A percentile compares a stretch with the other conserved stretches of the same genome.
Conservation (phyloP, 2,888 invertebrate species). For the Drosophila incognita region DNA sequence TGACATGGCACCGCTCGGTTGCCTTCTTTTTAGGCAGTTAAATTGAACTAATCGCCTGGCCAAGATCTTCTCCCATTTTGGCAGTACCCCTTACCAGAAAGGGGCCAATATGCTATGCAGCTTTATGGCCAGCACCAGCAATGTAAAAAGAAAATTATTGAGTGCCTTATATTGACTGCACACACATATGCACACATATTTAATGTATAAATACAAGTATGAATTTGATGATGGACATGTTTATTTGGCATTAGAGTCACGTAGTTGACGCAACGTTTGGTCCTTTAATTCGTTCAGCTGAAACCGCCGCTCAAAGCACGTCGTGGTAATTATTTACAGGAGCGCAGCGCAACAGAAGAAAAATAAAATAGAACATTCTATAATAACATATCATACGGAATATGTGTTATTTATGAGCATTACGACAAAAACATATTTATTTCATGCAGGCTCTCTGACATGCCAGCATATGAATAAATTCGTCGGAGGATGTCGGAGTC, state of each 20-base stretch:
- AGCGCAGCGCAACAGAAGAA: conserved; percentile 38
- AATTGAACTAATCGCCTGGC: conserved; percentile 74
- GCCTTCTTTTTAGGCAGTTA: conserved; percentile 66
- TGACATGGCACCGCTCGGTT: conserved; percentile 66
- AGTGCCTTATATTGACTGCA: conserved; percentile 68
- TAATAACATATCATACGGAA: conserved; percentile 66
- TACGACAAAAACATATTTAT: conserved; percentile 68
- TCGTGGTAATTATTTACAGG: conserved; percentile 78
- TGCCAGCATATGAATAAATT: conserved; percentile 68
- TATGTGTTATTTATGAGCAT: conserved; percentile 71
- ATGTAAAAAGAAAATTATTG: conserved; percentile 76
- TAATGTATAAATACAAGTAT: conserved; percentile 14
- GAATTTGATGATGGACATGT: conserved; percentile 26
- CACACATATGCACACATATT: conserved; percentile 6
- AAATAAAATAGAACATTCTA: conserved; percentile 62
- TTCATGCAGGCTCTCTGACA: conserved; percentile 48
- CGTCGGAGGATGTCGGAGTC: conserved; percentile 3
- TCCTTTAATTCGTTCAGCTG: conserved; percentile 76
- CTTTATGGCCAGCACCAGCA: conserved; percentile 68
- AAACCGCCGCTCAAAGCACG: conserved; percentile 63
- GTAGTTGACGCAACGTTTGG: conserved; percentile 80
- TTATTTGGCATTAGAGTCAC: conserved; percentile 73
- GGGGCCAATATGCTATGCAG: conserved; percentile 68
- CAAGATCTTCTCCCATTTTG: conserved; percentile 49
- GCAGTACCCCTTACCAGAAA: background rate